Evolutionary conservation across 2,888 invertebrate species (phyloP).

Genomic region (Boloria euphrosyne): DNA sequence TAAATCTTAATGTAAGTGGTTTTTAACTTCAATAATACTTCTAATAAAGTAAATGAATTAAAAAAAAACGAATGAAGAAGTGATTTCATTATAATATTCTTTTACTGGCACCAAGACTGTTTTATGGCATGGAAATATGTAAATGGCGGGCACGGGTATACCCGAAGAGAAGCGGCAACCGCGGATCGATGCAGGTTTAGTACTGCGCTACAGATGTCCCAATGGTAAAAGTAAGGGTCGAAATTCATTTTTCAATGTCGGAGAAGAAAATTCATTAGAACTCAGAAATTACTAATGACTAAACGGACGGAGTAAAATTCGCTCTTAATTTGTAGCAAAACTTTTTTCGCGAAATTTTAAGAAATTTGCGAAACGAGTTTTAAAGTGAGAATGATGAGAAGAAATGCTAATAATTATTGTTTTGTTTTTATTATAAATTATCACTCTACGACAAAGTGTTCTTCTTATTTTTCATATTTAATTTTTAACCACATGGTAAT

Average conservation of each 20-base stretch:
- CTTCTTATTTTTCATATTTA: not conserved
- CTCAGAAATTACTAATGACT: conserved; percentile 82
- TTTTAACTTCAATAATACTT: too few species aligned
- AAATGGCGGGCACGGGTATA: conserved; percentile 43
- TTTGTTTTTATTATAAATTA: conserved; percentile 52
- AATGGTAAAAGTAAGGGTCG: conserved; percentile 64
- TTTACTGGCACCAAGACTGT: conserved; percentile 17
- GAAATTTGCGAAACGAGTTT: conserved; percentile 76
- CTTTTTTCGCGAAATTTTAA: conserved; percentile 75
- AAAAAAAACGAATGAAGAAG: too few species aligned
- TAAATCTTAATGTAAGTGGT: too few species aligned
- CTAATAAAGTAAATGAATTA: too few species aligned
- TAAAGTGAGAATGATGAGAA: conserved; percentile 74
- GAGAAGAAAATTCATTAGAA: conserved; percentile 82
- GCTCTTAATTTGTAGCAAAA: conserved; percentile 81
- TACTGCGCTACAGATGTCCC: conserved; percentile 61
- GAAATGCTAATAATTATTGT: conserved; percentile 75
- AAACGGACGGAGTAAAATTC: conserved; percentile 80
- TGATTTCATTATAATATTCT: not conserved
- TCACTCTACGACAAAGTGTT: conserved; percentile 24
- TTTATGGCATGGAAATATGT: conserved; percentile 40
- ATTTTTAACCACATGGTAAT: not conserved
- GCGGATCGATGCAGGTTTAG: conserved; percentile 57
- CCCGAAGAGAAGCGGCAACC: conserved; percentile 48
- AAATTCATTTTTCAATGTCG: conserved; percentile 82